These are phyloP conservation scores for Clarias gariepinus DNA, from an alignment of 2,113 vertebrate genomes.

Conservation along the genomic window DNA sequence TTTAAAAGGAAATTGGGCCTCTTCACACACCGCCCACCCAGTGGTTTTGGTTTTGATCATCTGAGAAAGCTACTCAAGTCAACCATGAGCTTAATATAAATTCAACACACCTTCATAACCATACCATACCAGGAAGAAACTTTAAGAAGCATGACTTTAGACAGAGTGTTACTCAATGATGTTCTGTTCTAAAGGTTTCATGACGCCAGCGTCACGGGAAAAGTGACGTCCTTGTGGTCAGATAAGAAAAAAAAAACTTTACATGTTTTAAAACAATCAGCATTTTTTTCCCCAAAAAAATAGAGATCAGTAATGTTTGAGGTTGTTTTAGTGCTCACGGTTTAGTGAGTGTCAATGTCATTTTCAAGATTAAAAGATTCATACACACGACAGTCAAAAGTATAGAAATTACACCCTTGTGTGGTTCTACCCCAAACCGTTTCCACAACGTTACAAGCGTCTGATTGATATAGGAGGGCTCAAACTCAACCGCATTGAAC, in stretches of 20 bases:
- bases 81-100: background rate
- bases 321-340: background rate
- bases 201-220: background rate
- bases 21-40: constrained; percentile 27
- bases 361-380: background rate
- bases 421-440: background rate
- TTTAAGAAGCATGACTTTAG: background rate
- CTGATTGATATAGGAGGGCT: background rate
- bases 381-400: background rate
- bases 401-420: background rate
- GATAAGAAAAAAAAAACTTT: background rate
- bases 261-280: background rate
- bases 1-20: constrained; percentile 32
- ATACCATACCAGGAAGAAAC: background rate
- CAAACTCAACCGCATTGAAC: background rate
- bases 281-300: too few species aligned
- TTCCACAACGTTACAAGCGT: too few species aligned
- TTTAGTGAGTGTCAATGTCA: background rate
- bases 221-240: background rate
- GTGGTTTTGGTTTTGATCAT: constrained; percentile 35
- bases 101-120: background rate
- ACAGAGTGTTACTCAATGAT: background rate
- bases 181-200: background rate
- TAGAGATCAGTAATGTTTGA: background rate
- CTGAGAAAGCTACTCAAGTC: constrained; percentile 10